Evolutionary conservation across 1,140 invertebrate genomes (phyloP).

Genomic region (Drosophila asahinai): DNA sequence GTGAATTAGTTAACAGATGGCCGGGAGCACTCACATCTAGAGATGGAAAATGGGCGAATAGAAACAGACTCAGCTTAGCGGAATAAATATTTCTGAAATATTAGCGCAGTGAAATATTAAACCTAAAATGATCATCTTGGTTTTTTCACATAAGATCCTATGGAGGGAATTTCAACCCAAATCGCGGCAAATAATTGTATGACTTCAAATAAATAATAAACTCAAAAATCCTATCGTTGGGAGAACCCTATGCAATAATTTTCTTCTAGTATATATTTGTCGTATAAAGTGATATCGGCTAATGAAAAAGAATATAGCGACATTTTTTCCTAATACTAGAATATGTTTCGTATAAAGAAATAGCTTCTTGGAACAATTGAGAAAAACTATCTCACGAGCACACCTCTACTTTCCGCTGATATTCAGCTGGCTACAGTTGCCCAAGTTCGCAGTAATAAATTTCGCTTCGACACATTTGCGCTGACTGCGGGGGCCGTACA

Average conservation of each 20-base stretch:
- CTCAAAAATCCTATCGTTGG: too few relatives aligned
- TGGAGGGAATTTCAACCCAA: too few relatives aligned
- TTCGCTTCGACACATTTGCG: conserved; percentile 54
- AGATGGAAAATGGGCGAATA: conserved; percentile 6
- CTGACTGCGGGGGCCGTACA: conserved; percentile 42
- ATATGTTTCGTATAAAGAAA: too few relatives aligned
- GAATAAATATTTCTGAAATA: neutral
- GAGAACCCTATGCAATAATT: too few relatives aligned
- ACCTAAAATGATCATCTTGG: neutral
- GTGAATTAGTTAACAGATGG: conserved; percentile 57
- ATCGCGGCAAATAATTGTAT: too few relatives aligned
- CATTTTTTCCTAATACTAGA: too few relatives aligned
- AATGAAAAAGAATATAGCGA: too few relatives aligned
- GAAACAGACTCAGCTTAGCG: neutral
- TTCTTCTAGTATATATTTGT: too few relatives aligned
- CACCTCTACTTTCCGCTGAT: conserved; percentile 7
- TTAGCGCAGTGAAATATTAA: neutral
- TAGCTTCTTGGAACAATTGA: too few relatives aligned
- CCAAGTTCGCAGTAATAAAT: conserved; percentile 47
- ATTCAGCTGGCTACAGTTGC: conserved; percentile 26
- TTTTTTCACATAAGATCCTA: too few relatives aligned
- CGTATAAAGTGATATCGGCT: too few relatives aligned
- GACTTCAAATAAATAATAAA: too few relatives aligned
- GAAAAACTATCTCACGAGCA: conserved; percentile 12
- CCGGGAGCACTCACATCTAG: conserved; percentile 31